Conservation (phyloP, 2,888 invertebrate genomes). For the Geophilus truncorum region DNA sequence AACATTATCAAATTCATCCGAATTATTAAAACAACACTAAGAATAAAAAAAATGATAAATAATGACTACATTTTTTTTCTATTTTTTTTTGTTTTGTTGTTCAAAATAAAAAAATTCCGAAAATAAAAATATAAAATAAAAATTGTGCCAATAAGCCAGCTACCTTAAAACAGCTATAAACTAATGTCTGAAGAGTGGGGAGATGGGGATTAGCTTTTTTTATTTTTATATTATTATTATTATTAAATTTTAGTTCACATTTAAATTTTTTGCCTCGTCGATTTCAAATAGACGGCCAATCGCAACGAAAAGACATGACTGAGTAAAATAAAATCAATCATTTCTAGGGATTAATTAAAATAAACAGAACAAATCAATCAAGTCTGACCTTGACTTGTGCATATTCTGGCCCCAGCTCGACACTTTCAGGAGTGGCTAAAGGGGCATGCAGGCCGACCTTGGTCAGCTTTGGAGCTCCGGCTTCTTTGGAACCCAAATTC, state of each 20-base stretch:
- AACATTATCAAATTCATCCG: not conserved
- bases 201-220: not conserved
- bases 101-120: not conserved
- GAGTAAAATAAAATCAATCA: not conserved
- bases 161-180: not conserved
- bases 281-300: not conserved
- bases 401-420: conserved; percentile 67
- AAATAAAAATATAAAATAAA: not conserved
- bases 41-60: no score
- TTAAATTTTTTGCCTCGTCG: not conserved
- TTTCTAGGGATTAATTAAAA: not conserved
- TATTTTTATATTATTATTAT: not conserved
- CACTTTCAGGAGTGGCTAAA: conserved; percentile 68
- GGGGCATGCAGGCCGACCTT: conserved; percentile 60
- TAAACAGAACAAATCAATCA: not conserved
- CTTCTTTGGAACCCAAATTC: conserved; percentile 56
- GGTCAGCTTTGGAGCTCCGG: conserved; percentile 51
- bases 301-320: no score
- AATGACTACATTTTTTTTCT: no score
- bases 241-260: not conserved
- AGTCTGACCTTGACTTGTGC: conserved; percentile 56
- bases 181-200: conserved; percentile 25
- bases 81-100: not conserved
- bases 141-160: not conserved
- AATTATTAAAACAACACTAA: not conserved